Conservation (phyloP, 2,113 vertebrate genomes). For the Stomatorhinus ivindoensis region DNA sequence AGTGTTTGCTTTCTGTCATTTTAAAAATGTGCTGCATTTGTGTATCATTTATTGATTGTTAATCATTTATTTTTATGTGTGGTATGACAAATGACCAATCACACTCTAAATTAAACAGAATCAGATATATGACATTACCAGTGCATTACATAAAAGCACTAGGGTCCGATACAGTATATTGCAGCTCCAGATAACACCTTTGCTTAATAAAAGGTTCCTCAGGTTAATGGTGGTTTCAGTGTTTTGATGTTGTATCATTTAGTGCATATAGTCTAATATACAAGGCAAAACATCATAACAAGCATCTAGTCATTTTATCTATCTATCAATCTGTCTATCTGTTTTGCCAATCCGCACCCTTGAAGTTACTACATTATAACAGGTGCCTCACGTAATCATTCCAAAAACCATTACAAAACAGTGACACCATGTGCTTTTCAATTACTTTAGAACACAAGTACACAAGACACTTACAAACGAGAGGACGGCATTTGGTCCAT, state of each 20-base stretch:
- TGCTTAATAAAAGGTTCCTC: background rate
- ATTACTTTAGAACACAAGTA: background rate
- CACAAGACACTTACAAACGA: too few relatives aligned
- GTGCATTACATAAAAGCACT: background rate
- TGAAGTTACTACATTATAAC: background rate
- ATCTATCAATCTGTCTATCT: background rate
- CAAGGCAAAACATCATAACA: background rate
- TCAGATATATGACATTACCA: background rate
- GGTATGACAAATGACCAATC: background rate
- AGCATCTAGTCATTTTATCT: background rate
- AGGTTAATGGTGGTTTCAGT: background rate
- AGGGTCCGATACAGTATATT: background rate
- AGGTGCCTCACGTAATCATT: background rate
- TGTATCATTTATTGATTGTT: background rate
- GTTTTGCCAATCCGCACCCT: background rate
- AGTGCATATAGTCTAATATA: too few relatives aligned
- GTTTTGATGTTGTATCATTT: background rate
- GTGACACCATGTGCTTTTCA: background rate
- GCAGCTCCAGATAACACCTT: background rate
- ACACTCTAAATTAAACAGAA: background rate
- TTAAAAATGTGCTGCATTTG: background rate
- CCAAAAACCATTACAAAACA: background rate
- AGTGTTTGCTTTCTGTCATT: background rate
- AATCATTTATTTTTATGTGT: background rate
- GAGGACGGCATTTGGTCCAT: too few relatives aligned